These are phyloP conservation scores for Pristionchus fissidentatus DNA, from an alignment of 2,888 invertebrate species.

Conservation along the genomic window DNA sequence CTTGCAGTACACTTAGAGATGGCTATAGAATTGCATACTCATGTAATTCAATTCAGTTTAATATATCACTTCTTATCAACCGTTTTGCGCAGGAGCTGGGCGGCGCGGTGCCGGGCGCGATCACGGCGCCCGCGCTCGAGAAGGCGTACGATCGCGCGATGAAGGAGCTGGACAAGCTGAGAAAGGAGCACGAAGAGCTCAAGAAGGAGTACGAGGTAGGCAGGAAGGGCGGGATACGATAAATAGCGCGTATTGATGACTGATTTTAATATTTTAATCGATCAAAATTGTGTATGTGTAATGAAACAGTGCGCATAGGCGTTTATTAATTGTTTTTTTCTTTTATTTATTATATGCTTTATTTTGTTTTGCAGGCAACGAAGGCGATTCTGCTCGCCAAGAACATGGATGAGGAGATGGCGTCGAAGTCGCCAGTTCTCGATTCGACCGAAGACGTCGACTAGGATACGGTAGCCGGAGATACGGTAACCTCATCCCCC, in stretches of 20 bases:
- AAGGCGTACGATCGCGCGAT: conserved; percentile 6
- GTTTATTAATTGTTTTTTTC: too few relatives aligned
- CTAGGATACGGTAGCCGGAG: not conserved
- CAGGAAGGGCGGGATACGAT: not conserved
- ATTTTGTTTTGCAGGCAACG: conserved; percentile 4
- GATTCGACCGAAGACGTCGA: not conserved
- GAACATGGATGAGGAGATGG: not conserved
- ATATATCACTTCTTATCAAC: not conserved
- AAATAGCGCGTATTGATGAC: not conserved
- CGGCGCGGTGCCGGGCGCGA: not conserved
- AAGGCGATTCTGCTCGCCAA: not conserved
- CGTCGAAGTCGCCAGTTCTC: too few relatives aligned
- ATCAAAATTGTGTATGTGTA: too few relatives aligned
- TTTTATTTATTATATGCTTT: too few relatives aligned
- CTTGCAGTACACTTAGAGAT: not conserved
- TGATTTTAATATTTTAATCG: too few relatives aligned
- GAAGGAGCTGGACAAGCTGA: conserved; percentile 17
- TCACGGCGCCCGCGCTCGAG: not conserved
- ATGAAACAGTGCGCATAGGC: too few relatives aligned
- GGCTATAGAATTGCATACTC: not conserved
- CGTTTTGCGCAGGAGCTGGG: conserved; percentile 12
- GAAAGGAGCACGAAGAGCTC: conserved; percentile 22
- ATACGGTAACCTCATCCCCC: not conserved
- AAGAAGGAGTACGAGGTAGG: not conserved
- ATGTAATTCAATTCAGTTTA: not conserved